Evolutionary conservation across 2,797 vertebrate species (phyloP), one percentile per base, ranked within the genome.

Genomic region (Alcedo atthis): DNA sequence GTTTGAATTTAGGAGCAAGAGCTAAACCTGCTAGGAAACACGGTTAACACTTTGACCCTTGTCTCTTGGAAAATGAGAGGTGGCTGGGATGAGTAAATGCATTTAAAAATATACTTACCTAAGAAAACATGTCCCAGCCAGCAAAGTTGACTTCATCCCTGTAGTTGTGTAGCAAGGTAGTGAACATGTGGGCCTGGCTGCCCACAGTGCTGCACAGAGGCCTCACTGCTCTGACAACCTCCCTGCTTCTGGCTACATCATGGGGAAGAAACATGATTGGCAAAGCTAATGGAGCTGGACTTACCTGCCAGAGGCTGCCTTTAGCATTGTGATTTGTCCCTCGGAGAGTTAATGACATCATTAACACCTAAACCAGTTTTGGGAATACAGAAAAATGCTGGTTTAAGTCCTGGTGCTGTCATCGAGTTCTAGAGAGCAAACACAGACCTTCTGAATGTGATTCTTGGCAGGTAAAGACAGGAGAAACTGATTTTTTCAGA

Each of bases 381-480:
- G 64, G 5, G 20, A 92, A 48, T 70, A 58, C 49, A 82, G 66
- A 82, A 92, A 82, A 90, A 87, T 82, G 30, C 71, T 86, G 74
- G 6, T 67, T 88, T 86, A 74, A 53, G 78, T 90, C 80, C 64
- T 93, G 78, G 37, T 95, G 82, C 94, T 95, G 92, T 94, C 94
- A 94, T 74, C 89, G 84, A 1, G 59, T 87, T 87, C 81, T 91
- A 87, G 74, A 91, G 92, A 95, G 87, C 68, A 87, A 93, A 82
- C 67, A 70, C 88, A 95, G 92, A 45, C 86, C 75, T 67, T 67
- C 77, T 77, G 61, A 90, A 66, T 90, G 81, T 89, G 88, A 68
- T 92, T 93, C 64, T 90, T 96, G 94, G 88, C 95, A 92, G 81
- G 64, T 88, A 93, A 91, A 92, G 62, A 71, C 42, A 73, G 85